These are phyloP conservation scores for Ceyx melanurus DNA, from an alignment of 2,113 vertebrate genomes.

Conservation along the genomic window DNA sequence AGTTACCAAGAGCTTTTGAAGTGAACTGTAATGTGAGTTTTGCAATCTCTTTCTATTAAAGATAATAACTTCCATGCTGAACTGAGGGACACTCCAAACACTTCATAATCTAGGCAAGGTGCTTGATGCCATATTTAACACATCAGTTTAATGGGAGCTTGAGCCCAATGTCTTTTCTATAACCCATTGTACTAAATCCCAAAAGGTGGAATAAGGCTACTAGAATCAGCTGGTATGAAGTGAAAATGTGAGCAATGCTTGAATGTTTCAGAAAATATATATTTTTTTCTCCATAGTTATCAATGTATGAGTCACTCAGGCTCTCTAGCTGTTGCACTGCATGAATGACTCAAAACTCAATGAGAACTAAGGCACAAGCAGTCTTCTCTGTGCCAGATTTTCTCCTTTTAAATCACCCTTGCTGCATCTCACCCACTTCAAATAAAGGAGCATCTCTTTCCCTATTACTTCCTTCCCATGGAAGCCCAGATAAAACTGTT, in stretches of 20 bases:
- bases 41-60: conserved; percentile 10
- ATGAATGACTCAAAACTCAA: conserved; percentile 76
- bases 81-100: conserved; percentile 44
- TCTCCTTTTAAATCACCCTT: conserved; percentile 59
- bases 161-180: conserved; percentile 47
- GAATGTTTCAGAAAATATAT: conserved; percentile 68
- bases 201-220: conserved; percentile 63
- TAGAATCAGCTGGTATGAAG: conserved; percentile 68
- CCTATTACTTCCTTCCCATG: conserved; percentile 17
- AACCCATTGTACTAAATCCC: conserved; percentile 58
- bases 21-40: background rate
- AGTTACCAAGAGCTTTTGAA: background rate
- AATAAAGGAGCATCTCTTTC: conserved; percentile 16
- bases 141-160: conserved; percentile 33
- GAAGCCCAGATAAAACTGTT: background rate
- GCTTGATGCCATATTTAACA: conserved; percentile 29
- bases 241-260: conserved; percentile 73
- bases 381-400: conserved; percentile 64
- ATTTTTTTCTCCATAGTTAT: conserved; percentile 72
- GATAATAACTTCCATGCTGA: conserved; percentile 29
- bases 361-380: conserved; percentile 57
- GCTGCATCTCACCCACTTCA: conserved; percentile 43
- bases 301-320: conserved; percentile 73
- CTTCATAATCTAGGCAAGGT: conserved; percentile 46
- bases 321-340: conserved; percentile 68